These are phyloP conservation scores for Monodelphis domestica DNA, from an alignment of 2,797 vertebrate genomes.

Conservation along the genomic window DNA sequence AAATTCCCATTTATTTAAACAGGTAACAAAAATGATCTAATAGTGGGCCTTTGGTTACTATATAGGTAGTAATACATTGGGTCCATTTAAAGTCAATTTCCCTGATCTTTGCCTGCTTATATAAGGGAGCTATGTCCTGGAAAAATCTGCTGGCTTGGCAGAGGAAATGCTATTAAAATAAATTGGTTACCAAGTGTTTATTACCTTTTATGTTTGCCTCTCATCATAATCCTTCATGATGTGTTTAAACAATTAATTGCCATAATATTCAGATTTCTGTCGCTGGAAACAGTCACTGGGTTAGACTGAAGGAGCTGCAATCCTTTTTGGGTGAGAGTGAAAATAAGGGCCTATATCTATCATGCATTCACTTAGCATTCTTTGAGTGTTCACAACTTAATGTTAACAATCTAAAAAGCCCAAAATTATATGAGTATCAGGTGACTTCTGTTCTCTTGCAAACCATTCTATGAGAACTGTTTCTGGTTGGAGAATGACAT, in stretches of 20 bases:
- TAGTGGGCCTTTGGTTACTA: not conserved
- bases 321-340: conserved; percentile 16
- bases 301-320: conserved; percentile 52
- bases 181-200: conserved; percentile 60
- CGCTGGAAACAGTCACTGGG: conserved; percentile 56
- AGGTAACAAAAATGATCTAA: not conserved
- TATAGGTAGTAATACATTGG: conserved; percentile 57
- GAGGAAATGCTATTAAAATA: conserved; percentile 67
- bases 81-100: conserved; percentile 65
- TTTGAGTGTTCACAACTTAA: conserved; percentile 47
- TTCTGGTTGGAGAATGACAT: not conserved
- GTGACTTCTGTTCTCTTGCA: not conserved
- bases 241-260: conserved; percentile 72
- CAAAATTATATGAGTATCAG: conserved; percentile 9
- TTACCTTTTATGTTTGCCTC: conserved; percentile 26
- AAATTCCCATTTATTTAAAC: conserved; percentile 43
- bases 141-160: conserved; percentile 72
- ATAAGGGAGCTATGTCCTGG: conserved; percentile 68
- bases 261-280: conserved; percentile 33
- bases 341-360: conserved; percentile 58
- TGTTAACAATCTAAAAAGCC: conserved; percentile 34
- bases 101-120: conserved; percentile 63
- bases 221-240: conserved; percentile 26
- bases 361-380: conserved; percentile 55
- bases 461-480: not conserved